A percentile compares a stretch with the other conserved stretches of the same genome.
phyloP scores from a whole-genome alignment of 2,113 vertebrate genomes.

The Pedetes capensis region DNA sequence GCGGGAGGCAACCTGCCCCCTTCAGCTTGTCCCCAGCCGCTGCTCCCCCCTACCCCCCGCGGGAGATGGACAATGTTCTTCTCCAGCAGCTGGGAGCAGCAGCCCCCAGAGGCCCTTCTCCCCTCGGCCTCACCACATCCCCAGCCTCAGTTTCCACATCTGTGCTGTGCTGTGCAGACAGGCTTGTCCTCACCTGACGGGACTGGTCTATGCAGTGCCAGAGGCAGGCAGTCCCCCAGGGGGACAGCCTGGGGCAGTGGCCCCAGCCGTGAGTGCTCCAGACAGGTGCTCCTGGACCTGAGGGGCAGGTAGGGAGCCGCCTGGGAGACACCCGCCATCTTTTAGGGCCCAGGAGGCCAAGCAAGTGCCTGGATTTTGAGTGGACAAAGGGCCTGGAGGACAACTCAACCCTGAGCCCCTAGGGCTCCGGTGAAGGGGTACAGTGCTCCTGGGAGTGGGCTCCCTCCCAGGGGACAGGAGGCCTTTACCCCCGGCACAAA shows the following conservation, averaged over 20 bases:
- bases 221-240: neutral
- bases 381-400: neutral
- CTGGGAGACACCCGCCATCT: neutral
- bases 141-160: neutral
- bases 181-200: fast-evolving
- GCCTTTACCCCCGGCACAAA: neutral
- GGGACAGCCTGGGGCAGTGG: neutral
- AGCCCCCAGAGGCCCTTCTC: too few relatives aligned
- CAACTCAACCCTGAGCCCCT: too few relatives aligned
- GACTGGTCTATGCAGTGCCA: neutral
- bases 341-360: neutral
- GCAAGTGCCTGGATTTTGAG: neutral
- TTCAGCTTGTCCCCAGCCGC: neutral
- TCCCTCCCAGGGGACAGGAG: neutral
- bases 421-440: too few relatives aligned
- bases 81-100: too few relatives aligned
- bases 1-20: neutral
- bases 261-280: too few relatives aligned
- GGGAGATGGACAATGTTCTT: too few relatives aligned
- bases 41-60: neutral
- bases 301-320: too few relatives aligned
- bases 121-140: neutral
- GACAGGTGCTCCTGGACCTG: too few relatives aligned
- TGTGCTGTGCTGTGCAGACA: neutral
- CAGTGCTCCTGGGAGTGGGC: neutral